Conservation (phyloP, 2,888 invertebrate genomes). For the Odontocerum albicorne region DNA sequence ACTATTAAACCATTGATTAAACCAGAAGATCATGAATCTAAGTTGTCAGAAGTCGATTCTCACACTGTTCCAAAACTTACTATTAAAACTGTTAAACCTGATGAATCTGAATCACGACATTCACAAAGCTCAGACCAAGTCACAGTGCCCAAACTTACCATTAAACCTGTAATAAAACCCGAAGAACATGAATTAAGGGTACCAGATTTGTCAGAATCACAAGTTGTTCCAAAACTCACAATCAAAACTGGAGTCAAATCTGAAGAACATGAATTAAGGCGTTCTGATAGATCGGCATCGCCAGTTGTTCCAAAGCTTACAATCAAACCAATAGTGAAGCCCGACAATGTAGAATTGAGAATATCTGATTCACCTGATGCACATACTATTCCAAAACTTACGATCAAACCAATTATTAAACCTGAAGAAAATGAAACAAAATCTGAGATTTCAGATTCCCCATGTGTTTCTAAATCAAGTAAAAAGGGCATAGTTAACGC, state of each 20-base stretch:
- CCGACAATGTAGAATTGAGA: too few species aligned
- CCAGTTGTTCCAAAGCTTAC: neutral
- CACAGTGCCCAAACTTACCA: constrained; percentile 54
- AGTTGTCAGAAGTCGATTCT: constrained; percentile 39
- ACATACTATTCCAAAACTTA: constrained; percentile 52
- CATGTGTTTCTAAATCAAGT: neutral
- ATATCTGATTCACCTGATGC: too few species aligned
- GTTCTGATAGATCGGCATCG: neutral
- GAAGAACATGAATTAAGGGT: constrained; percentile 26
- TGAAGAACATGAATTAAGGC: constrained; percentile 4
- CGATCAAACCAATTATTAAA: constrained; percentile 36
- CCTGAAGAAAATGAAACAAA: constrained; percentile 13
- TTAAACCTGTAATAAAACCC: constrained; percentile 51
- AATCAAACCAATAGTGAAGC: constrained; percentile 3
- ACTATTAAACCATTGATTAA: constrained; percentile 40
- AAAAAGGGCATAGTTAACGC: constrained; percentile 3
- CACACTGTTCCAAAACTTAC: constrained; percentile 47
- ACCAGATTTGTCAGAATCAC: neutral
- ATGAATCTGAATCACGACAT: constrained; percentile 44
- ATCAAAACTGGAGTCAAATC: neutral
- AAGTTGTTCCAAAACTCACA: neutral
- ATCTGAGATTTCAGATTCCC: too few species aligned
- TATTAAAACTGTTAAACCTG: constrained; percentile 45
- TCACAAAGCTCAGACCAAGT: constrained; percentile 38
- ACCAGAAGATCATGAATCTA: constrained; percentile 40